Evolutionary conservation across 2,888 invertebrate species (phyloP), one percentile per base, ranked within the genome.

Genomic region (Tenodera sinensis): DNA sequence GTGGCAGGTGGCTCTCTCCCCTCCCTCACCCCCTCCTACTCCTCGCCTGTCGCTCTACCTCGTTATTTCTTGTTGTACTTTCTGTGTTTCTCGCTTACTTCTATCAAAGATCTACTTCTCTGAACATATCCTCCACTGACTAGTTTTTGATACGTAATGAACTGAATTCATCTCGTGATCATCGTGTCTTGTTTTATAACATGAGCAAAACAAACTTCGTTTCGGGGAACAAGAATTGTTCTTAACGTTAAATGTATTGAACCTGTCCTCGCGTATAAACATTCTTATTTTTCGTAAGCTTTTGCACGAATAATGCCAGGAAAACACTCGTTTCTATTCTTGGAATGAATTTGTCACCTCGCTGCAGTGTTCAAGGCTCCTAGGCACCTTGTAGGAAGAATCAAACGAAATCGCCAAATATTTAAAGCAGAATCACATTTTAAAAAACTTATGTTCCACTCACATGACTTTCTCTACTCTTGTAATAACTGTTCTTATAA

Each of bases 1-100:
- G 81, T 86, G 86, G 86, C 86, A 86, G 86, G 86, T 86, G 86
- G 86, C 86, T 81, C 81, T 86, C 30, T 20, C 71, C 30, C 81
- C 28, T 15, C 20, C 27, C 83, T 9, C 8, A 25, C 28, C 28
- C 8, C 82, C 30, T 4, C 4, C 30, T n/a, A 2, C 25, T 87
- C 28, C 28, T 20, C 1, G 25, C 25, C 54, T 42, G 42, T 42
- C 42, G 42, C 54, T 71, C 54, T 71, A 15, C 20, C 54, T 71
- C 54, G 20, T 71, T 71, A 71, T 71, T 71, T 71, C 54, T 71
- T 71, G 54, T 71, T 71, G 54, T 71, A 25, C 25, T 71, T 71
- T 71, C 54, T 71, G 20, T 25, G 54, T 71, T 71, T 71, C 54
- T 71, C 54, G 54, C 54, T 20, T 71, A 71, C 54, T 71, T 71